A percentile compares a stretch with the other conserved stretches of the same genome.
Evolutionary conservation across 1,140 invertebrate genomes (phyloP).

Genomic region (Danaus plexippus): DNA sequence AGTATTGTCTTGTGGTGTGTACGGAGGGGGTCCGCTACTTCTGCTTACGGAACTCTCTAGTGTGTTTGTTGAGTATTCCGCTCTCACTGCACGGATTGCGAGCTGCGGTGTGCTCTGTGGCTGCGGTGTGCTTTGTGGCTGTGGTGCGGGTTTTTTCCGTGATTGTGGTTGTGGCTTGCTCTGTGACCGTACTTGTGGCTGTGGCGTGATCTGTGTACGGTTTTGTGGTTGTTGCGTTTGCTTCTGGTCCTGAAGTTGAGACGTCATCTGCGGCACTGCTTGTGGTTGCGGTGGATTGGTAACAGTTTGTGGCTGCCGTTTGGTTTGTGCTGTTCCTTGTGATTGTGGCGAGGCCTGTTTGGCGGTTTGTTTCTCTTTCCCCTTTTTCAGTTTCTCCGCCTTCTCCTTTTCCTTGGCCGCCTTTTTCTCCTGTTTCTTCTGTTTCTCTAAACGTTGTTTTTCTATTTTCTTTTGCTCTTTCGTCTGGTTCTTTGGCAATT

Average conservation of each 20-base stretch:
- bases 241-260: too few relatives aligned
- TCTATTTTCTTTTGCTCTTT: constrained; percentile 46
- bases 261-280: too few relatives aligned
- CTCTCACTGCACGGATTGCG: constrained; percentile 7
- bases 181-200: constrained; percentile 3
- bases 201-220: constrained; percentile 8
- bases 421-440: constrained; percentile 41
- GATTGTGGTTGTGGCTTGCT: constrained; percentile 21
- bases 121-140: constrained; percentile 6
- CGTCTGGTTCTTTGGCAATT: constrained; percentile 25
- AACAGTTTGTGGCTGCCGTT: too few relatives aligned
- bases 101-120: constrained; percentile 12
- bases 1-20: constrained; percentile 23
- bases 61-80: constrained; percentile 40
- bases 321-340: constrained; percentile 1
- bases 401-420: constrained; percentile 19
- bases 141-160: constrained; percentile 28
- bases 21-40: constrained; percentile 51
- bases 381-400: constrained; percentile 42
- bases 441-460: constrained; percentile 36
- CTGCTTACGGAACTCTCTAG: constrained; percentile 57
- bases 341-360: constrained; percentile 7
- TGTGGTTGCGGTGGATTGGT: too few relatives aligned
- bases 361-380: constrained; percentile 30
- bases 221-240: constrained; percentile 9